Evolutionary conservation across 2,888 invertebrate species (phyloP).

Genomic region (Drosophila picticornis): DNA sequence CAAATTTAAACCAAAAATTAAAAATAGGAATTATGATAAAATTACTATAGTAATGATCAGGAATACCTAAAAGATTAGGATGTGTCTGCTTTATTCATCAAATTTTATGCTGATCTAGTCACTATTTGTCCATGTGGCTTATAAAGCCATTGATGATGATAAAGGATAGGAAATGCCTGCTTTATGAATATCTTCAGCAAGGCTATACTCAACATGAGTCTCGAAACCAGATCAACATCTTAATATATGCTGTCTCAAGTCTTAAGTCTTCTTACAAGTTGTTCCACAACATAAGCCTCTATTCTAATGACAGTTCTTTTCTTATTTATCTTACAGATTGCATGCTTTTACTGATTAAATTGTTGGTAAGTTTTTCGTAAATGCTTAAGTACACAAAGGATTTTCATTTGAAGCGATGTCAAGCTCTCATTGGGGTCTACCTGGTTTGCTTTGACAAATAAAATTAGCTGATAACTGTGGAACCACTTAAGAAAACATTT

Average conservation of each 20-base stretch:
- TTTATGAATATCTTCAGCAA: not conserved
- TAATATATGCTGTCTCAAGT: not conserved
- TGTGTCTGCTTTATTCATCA: not conserved
- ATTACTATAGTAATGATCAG: not conserved
- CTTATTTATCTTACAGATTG: slow-evolving; percentile 59
- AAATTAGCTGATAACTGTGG: slow-evolving; percentile 47
- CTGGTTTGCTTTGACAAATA: slow-evolving; percentile 11
- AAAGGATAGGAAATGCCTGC: not conserved
- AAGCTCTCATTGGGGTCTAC: not conserved
- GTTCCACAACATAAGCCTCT: not conserved
- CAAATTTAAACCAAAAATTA: not conserved
- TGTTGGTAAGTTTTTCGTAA: slow-evolving; percentile 53
- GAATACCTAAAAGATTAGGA: not conserved
- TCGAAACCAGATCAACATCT: not conserved
- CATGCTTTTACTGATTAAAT: slow-evolving; percentile 48
- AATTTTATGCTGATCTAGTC: not conserved
- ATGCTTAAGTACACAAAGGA: slow-evolving; percentile 19
- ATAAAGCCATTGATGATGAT: not conserved
- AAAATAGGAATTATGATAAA: not conserved
- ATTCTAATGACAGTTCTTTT: slow-evolving; percentile 24
- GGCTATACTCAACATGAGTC: not conserved
- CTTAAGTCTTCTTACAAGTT: no score
- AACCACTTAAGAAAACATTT: slow-evolving; percentile 41
- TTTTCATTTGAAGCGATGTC: slow-evolving; percentile 18
- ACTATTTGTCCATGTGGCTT: not conserved